These are phyloP conservation scores for Lepidotrigona ventralis DNA, from an alignment of 1,140 invertebrate genomes.

Conservation along the genomic window DNA sequence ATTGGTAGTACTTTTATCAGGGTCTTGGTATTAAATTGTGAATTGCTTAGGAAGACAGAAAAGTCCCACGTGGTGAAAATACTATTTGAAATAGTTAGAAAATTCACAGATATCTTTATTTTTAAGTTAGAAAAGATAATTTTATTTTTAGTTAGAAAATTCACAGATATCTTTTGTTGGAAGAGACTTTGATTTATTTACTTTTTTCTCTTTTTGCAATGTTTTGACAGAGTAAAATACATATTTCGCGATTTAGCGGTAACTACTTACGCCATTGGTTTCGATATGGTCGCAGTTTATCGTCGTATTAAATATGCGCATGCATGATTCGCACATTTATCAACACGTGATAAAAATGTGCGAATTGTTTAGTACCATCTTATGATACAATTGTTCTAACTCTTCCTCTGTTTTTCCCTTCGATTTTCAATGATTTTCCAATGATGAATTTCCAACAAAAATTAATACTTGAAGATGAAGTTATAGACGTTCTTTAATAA, in stretches of 20 bases:
- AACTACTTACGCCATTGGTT: neutral
- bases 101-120: neutral
- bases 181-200: neutral
- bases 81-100: neutral
- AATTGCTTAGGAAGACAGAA: neutral
- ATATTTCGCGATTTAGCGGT: too few species aligned
- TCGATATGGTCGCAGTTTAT: neutral
- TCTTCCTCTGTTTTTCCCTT: neutral
- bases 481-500: neutral
- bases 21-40: neutral
- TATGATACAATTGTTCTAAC: neutral
- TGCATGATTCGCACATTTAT: slow-evolving; percentile 37
- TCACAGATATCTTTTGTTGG: neutral
- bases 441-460: neutral
- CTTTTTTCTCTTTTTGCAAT: neutral
- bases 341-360: slow-evolving; percentile 15
- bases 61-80: neutral
- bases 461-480: neutral
- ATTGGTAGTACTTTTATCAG: neutral
- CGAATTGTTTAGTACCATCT: slow-evolving; percentile 9
- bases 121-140: neutral
- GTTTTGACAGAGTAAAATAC: neutral
- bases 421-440: neutral
- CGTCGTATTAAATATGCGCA: neutral
- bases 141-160: neutral